Percentiles rank a stretch among this genome's conserved stretches.
These are phyloP conservation scores for Lepetodrilus schrolli DNA, from an alignment of 2,888 invertebrate species.

Conservation along the genomic window DNA sequence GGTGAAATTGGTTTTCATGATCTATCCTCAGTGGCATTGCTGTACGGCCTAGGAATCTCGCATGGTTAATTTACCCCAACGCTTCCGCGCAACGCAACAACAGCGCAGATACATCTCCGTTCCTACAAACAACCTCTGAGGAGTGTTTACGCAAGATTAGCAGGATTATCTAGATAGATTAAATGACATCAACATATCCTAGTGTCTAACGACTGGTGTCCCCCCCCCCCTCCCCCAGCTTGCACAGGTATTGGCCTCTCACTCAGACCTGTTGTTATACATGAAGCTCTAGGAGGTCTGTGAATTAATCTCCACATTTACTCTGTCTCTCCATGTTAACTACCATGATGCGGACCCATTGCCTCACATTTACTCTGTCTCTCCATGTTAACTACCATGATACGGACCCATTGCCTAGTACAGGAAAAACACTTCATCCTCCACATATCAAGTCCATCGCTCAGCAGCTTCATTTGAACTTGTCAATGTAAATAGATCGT, in stretches of 20 bases:
- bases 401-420: not conserved
- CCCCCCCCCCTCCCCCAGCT: no score
- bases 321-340: not conserved
- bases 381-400: constrained; percentile 10
- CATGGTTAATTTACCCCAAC: not conserved
- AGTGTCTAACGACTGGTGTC: constrained; percentile 3
- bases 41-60: not conserved
- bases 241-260: not conserved
- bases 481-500: no score
- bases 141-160: constrained; percentile 9
- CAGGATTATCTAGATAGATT: constrained; percentile 18
- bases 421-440: not conserved
- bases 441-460: no score
- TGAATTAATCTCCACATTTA: not conserved
- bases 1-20: no score
- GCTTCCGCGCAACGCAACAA: not conserved
- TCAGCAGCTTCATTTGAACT: no score
- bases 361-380: not conserved
- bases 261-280: not conserved
- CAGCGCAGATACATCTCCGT: not conserved
- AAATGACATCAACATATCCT: constrained; percentile 5
- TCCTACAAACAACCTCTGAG: constrained; percentile 12
- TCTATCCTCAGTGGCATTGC: not conserved
- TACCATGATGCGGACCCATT: no score
- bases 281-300: constrained; percentile 2